Base-by-base conservation (phyloP, 2,113 vertebrate genomes). In the Scomber colias region DNA sequence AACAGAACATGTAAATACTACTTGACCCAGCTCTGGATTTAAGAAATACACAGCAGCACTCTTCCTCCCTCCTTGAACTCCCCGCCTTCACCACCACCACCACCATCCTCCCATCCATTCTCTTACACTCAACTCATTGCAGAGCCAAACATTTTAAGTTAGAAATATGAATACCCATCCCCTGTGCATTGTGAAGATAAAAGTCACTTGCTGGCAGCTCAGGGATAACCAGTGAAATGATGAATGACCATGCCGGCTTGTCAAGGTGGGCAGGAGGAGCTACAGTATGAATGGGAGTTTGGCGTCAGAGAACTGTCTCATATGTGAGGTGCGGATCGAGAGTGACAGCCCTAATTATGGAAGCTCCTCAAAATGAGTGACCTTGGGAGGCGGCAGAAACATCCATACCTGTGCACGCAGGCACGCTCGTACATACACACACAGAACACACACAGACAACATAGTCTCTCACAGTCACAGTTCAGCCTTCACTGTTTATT, bases 231-330 rank as follows among this genome's bases (percentile, higher is more conserved):
- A 72, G 64, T n/a, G 15, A 83, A 89, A 88, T 93, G 89, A 93
- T 93, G 89, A 90, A 94, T 92, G 87, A 79, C 80, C 79, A 50
- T 80, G 79, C 40, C 59, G 71, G 71, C 82, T 85, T 81, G 89
- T 92, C 86, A 88, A 92, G 88, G 88, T 88, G 79, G 88, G 74
- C 88, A 84, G 81, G 83, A 82, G 83, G 85, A 82, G 85, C 86
- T 53, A 67, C 75, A 5, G 78, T 55, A 79, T 85, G 86, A 89
- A 92, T 86, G 88, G 69, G 81, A 88, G 78, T 60, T 65, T 74
- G 85, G 69, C 40, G 35, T 62, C 67, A 30, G 53, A 81, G 56
- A 82, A 72, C 63, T 77, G 69, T 59, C 76, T 84, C 82, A 82
- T 53, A 71, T 55, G 56, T 14, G 13, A 83, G 78, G 81, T 88